These are phyloP conservation scores for Pentamera pediparva DNA, from an alignment of 53 echinoderm and acorn worm species.

Conservation along the genomic window DNA sequence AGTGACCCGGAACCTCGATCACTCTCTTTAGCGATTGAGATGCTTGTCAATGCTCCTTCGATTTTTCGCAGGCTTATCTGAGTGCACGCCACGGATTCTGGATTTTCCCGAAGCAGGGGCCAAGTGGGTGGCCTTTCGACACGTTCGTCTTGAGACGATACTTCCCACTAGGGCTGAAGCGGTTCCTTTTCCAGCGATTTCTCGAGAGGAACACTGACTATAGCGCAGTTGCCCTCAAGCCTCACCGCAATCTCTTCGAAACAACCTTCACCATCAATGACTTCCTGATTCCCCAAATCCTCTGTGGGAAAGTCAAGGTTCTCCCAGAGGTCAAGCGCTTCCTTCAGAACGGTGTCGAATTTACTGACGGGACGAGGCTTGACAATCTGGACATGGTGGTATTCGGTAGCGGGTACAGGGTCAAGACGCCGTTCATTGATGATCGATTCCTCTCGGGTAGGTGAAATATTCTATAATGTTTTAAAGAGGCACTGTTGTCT, in stretches of 20 bases:
- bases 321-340: conserved; percentile 60
- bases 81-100: conserved; percentile 67
- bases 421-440: background rate
- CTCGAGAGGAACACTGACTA: conserved; percentile 38
- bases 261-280: conserved; percentile 59
- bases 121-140: conserved; percentile 46
- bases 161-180: conserved; percentile 32
- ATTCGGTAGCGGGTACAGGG: conserved; percentile 62
- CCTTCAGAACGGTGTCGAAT: conserved; percentile 54
- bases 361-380: conserved; percentile 59
- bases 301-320: conserved; percentile 57
- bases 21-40: no score
- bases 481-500: no score
- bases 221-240: conserved; percentile 55
- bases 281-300: conserved; percentile 46
- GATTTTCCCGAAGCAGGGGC: conserved; percentile 47
- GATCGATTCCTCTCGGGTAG: background rate
- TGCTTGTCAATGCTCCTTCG: no score
- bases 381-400: conserved; percentile 59
- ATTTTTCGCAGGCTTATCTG: conserved; percentile 48
- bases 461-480: no score
- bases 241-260: conserved; percentile 43
- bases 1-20: no score
- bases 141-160: conserved; percentile 40
- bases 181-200: conserved; percentile 21